A percentile compares a stretch with the other conserved stretches of the same genome.
Evolutionary conservation across 2,888 invertebrate species (phyloP).

Genomic region (Latrodectus hesperus): DNA sequence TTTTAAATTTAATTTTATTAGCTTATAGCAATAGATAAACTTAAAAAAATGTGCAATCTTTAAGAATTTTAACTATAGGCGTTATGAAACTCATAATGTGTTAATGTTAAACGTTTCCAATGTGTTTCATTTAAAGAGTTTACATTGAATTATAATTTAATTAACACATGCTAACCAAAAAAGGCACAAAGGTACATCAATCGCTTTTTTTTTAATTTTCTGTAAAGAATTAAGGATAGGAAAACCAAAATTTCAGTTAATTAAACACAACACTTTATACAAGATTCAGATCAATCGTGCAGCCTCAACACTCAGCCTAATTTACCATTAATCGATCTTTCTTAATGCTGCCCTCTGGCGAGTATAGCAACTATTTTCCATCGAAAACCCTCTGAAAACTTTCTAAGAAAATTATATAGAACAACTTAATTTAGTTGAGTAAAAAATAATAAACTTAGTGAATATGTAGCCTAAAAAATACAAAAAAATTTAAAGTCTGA

Average conservation of each 20-base stretch:
- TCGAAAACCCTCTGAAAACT: not conserved
- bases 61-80: no score
- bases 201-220: conserved; percentile 36
- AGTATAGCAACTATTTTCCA: conserved; percentile 7
- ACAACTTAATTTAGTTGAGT: conserved; percentile 21
- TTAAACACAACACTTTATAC: conserved; percentile 61
- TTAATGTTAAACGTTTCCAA: no score
- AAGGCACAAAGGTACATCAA: not conserved
- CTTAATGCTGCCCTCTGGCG: conserved; percentile 27
- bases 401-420: conserved; percentile 8
- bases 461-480: not conserved
- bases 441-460: conserved; percentile 3
- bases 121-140: no score
- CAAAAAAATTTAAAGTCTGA: not conserved
- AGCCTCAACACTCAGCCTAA: conserved; percentile 19
- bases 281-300: conserved; percentile 54
- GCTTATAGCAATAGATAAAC: no score
- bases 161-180: no score
- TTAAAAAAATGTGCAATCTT: no score
- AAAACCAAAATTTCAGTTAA: conserved; percentile 40
- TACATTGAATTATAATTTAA: no score
- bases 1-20: no score
- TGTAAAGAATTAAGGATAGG: conserved; percentile 39
- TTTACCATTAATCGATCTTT: conserved; percentile 43
- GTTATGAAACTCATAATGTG: no score